Base-by-base conservation (phyloP, 2,888 invertebrate genomes). In the Dasysyrphus albostriatus region DNA sequence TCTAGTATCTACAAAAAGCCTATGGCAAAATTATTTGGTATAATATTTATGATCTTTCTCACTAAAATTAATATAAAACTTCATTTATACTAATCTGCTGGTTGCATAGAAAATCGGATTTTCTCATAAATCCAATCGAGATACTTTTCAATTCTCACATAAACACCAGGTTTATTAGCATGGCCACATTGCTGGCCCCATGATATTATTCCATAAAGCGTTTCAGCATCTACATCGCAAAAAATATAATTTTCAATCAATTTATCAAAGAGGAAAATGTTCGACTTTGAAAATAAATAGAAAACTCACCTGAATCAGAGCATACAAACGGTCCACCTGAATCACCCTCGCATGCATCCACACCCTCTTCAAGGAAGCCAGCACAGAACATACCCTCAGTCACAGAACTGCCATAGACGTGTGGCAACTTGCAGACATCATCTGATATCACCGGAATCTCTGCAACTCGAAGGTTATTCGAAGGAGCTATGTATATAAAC, bases 241-340 rank as follows among this genome's bases (percentile, higher is more conserved):
- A 29, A n/a, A 24, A 10, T 24, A 49, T 39, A 73, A 59, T 42
- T n/a, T 32, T 37, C 12, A 19, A 56, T 51, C 37, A 65, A 65
- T 24, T 73, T 14, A 34, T 42, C 19, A 54, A 69, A 16, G 29
- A 39, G 24, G 51, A 51, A 32, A 9, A 63, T 44, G 14, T 63
- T n/a, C 8, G 16, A 2, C 16, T 24, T 34, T 1, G 3, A 24
- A 19, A 37, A 32, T 32, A 7, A 16, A 16, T 2, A 29, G n/a
- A 29, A n/a, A 83, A 74, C 70, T 70, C 89, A 95, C 95, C 95
- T 88, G 94, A 93, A 89, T 94, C 93, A 83, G 94, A 91, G 90
- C 97, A 97, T 59, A 96, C 95, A 29, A 97, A 93, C 8, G 97
- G 97, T n/a, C 97, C 97, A 32, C 97, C 97, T 47, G 96, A 96